Evolutionary conservation across 2,113 vertebrate genomes (phyloP).

Genomic region (Chamaea fasciata): DNA sequence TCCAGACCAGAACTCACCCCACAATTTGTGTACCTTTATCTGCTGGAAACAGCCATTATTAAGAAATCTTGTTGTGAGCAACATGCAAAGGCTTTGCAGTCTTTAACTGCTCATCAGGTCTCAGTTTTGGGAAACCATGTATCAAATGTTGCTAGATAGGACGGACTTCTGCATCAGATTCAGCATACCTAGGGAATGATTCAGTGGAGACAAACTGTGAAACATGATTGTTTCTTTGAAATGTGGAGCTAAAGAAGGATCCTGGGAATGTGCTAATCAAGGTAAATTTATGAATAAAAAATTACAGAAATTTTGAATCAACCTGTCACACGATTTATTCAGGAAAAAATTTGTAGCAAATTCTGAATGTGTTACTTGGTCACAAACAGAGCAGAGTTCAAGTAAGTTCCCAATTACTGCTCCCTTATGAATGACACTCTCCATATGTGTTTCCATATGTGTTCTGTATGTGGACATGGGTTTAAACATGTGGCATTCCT

Average conservation of each 20-base stretch:
- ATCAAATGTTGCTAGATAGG: background rate
- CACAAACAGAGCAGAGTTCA: background rate
- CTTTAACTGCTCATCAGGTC: background rate
- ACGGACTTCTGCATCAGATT: background rate
- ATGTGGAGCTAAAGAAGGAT: background rate
- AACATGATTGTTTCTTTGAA: background rate
- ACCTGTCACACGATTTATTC: background rate
- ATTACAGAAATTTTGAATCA: background rate
- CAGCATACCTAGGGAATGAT: background rate
- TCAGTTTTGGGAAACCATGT: background rate
- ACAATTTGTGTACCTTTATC: background rate
- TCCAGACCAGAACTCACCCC: background rate
- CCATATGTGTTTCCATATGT: fast-evolving
- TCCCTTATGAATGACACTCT: background rate
- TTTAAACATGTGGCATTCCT: background rate
- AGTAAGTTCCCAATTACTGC: background rate
- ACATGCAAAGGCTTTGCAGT: background rate
- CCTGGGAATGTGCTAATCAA: background rate
- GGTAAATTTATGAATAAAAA: background rate
- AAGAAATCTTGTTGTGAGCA: background rate
- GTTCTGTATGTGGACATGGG: background rate
- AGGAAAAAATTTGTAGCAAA: background rate
- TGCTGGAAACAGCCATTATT: background rate
- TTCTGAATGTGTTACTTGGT: background rate
- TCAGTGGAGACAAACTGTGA: background rate